phyloP scores from a whole-genome alignment of 2,888 invertebrate genomes.

The Ypsolopha sequella region DNA sequence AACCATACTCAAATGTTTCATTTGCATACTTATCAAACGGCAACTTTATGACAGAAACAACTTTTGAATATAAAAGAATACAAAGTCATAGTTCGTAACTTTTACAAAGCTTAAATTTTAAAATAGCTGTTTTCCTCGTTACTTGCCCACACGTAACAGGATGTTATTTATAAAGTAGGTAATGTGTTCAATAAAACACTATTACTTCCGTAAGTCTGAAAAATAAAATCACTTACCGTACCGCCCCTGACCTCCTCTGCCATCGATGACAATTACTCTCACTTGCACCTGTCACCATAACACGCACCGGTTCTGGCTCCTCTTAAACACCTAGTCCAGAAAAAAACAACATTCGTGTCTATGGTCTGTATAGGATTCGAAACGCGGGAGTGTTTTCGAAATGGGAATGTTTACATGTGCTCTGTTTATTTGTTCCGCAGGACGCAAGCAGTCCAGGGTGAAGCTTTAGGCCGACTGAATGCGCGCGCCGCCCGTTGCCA shows the following conservation, averaged over 20 bases:
- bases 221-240: slow-evolving; percentile 34
- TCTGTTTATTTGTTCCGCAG: neutral
- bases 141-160: too few species aligned
- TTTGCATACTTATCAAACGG: too few species aligned
- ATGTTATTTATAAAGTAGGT: too few species aligned
- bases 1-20: too few species aligned
- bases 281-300: slow-evolving; percentile 22
- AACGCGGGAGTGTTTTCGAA: too few species aligned
- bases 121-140: too few species aligned
- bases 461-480: slow-evolving; percentile 41
- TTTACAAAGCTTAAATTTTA: too few species aligned
- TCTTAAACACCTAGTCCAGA: neutral
- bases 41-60: too few species aligned
- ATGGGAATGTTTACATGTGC: neutral
- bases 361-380: too few species aligned
- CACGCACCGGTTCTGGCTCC: neutral
- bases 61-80: too few species aligned
- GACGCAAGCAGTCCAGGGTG: slow-evolving; percentile 35
- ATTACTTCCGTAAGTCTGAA: neutral
- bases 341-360: neutral
- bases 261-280: slow-evolving; percentile 21
- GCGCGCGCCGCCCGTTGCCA: slow-evolving; percentile 59
- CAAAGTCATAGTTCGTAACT: too few species aligned
- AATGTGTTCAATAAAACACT: too few species aligned
- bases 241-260: slow-evolving; percentile 45